Conservation (phyloP, 2,113 vertebrate genomes). For the Antennarius striatus region DNA sequence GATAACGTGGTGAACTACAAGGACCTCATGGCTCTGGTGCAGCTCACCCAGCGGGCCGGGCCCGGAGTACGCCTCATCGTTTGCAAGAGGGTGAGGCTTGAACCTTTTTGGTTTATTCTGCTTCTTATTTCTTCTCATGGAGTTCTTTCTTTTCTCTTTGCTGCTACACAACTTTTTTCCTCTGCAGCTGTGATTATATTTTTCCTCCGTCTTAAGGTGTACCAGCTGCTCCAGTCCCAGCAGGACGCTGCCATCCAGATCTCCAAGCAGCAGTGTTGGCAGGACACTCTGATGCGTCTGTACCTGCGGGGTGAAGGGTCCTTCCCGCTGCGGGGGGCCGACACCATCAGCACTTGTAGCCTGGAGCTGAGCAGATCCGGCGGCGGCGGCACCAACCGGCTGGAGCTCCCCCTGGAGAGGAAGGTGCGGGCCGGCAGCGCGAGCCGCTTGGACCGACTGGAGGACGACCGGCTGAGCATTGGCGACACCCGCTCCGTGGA, state of each 20-base stretch:
- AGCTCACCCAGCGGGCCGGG: slow-evolving; percentile 87
- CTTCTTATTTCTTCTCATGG: neutral
- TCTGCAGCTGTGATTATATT: slow-evolving; percentile 4
- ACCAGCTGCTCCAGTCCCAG: slow-evolving; percentile 89
- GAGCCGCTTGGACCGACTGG: slow-evolving; percentile 52
- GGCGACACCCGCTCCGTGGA: slow-evolving; percentile 84
- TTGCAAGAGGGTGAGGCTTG: slow-evolving; percentile 90
- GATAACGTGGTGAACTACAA: slow-evolving; percentile 91
- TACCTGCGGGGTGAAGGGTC: slow-evolving; percentile 82
- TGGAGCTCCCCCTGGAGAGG: slow-evolving; percentile 70
- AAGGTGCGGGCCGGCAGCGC: slow-evolving; percentile 69
- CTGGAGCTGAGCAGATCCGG: slow-evolving; percentile 65
- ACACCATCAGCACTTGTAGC: slow-evolving; percentile 78
- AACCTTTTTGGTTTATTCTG: neutral
- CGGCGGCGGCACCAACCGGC: slow-evolving; percentile 40
- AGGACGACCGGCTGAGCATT: slow-evolving; percentile 79
- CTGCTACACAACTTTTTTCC: neutral
- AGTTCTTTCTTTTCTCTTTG: neutral
- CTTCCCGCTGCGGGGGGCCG: slow-evolving; percentile 23
- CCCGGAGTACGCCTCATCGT: slow-evolving; percentile 86
- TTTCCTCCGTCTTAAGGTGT: slow-evolving; percentile 78
- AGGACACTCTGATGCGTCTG: slow-evolving; percentile 90
- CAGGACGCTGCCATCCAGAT: slow-evolving; percentile 90
- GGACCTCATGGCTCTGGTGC: slow-evolving; percentile 91
- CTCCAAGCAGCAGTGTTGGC: slow-evolving; percentile 92